Evolutionary conservation across 2,113 vertebrate genomes (phyloP), one percentile per base, ranked within the genome.

Genomic region (Panthera leo): DNA sequence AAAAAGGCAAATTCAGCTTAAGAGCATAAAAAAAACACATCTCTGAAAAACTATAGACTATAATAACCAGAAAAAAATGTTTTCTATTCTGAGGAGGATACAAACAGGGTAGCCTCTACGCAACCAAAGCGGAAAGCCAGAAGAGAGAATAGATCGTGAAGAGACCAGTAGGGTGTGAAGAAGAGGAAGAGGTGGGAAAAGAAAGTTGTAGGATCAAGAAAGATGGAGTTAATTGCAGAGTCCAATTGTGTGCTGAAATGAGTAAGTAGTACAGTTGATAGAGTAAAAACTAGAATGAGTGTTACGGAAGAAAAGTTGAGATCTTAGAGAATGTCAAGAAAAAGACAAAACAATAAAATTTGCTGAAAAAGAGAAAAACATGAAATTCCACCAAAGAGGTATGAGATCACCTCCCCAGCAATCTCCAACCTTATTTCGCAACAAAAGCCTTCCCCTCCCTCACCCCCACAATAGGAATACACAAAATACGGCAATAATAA

Each of bases 31-130:
- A 29, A 15, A 63, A 76, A 36, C 36, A 73, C 39, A 27, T 19
- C 14, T 79, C 13, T 91, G 16, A 42, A 78, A 83, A 79, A 58
- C 58, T 27, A 51, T 83, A 25, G 75, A 51, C 51, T 89, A 11
- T 73, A 42, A 68, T 70, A 58, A 78, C 14, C 10, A 94, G 75
- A 76, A 67, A 34, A 36, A 48, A 90, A 53, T 78, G 5, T 65
- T 65, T 78, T 67, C 14, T 84, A 34, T 39, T 92, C 31, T 80
- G 36, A 29, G 34, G 15, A 95, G 25, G 4, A 75, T 80, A 31
- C 0, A n/a, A 7, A 68, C 3, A 21, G 1, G 31, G 18, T 12
- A 19, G 1, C 9, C 12, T 31, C 73, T 55, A 0, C n/a, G 7
- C 58, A 36, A 84, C 23, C 19, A 31, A 76, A 79, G 25, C 11